A percentile compares a stretch with the other conserved stretches of the same genome.
phyloP scores from a whole-genome alignment of 2,113 vertebrate genomes.

The Hystrix cristata region DNA sequence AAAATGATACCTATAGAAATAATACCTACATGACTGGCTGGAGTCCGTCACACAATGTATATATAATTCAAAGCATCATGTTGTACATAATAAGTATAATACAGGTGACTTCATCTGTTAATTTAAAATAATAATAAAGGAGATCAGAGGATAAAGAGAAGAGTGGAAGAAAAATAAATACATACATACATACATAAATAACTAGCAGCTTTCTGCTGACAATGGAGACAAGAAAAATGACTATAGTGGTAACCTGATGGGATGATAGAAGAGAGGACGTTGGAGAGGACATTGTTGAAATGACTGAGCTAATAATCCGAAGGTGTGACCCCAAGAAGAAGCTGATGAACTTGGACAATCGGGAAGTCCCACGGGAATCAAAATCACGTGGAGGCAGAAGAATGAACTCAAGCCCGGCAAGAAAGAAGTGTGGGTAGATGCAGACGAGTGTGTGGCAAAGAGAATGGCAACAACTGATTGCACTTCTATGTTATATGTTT shows the following conservation, averaged over 20 bases:
- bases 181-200: not conserved
- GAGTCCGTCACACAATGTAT: not conserved
- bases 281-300: not conserved
- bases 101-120: not conserved
- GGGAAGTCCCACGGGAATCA: too few relatives aligned
- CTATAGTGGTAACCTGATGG: not conserved
- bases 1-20: not conserved
- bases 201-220: not conserved
- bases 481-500: not conserved
- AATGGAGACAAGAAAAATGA: not conserved
- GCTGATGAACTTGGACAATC: not conserved
- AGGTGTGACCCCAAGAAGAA: accelerated
- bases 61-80: not conserved
- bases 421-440: not conserved
- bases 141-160: not conserved
- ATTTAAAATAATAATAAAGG: not conserved
- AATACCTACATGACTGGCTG: not conserved
- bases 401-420: not conserved
- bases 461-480: accelerated
- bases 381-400: accelerated
- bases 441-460: not conserved
- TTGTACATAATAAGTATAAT: not conserved
- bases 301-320: not conserved
- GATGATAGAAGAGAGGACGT: not conserved
- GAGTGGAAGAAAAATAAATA: not conserved